These are phyloP conservation scores for Leptinotarsa defecta DNA, from an alignment of 1,140 invertebrate genomes.

Conservation along the genomic window DNA sequence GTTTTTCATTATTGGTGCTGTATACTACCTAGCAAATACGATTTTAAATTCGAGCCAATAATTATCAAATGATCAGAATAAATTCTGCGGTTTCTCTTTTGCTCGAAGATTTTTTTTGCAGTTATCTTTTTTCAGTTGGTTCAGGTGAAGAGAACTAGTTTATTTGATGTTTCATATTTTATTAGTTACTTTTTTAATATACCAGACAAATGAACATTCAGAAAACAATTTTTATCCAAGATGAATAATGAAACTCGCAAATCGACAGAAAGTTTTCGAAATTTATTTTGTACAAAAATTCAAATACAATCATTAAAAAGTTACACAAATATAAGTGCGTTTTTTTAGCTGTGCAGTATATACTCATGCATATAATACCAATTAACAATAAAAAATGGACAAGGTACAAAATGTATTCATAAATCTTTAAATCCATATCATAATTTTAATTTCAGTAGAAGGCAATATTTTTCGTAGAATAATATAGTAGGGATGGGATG, in stretches of 20 bases:
- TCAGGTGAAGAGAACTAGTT: no score
- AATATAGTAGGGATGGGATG: slow-evolving; percentile 38
- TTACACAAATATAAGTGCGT: slow-evolving; percentile 40
- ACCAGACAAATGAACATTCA: no score
- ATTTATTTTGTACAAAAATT: slow-evolving; percentile 50
- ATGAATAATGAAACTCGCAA: not conserved
- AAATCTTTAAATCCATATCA: slow-evolving; percentile 15
- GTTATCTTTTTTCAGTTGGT: no score
- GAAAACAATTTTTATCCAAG: no score
- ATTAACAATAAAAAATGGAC: slow-evolving; percentile 43
- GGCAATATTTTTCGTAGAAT: slow-evolving; percentile 34
- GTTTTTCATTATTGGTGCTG: no score
- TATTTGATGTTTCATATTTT: no score
- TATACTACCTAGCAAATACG: no score
- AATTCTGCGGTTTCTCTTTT: no score
- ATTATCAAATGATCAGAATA: no score
- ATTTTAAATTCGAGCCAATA: no score
- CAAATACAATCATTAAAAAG: slow-evolving; percentile 43
- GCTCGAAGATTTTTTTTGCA: no score
- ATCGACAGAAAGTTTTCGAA: slow-evolving; percentile 38
- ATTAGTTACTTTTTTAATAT: no score
- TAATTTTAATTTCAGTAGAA: slow-evolving; percentile 33
- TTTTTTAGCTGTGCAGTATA: slow-evolving; percentile 44
- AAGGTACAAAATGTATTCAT: slow-evolving; percentile 44
- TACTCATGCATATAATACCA: slow-evolving; percentile 45